These are phyloP conservation scores for Formicarius rufipectus DNA, from an alignment of 2,113 vertebrate species.

Conservation along the genomic window DNA sequence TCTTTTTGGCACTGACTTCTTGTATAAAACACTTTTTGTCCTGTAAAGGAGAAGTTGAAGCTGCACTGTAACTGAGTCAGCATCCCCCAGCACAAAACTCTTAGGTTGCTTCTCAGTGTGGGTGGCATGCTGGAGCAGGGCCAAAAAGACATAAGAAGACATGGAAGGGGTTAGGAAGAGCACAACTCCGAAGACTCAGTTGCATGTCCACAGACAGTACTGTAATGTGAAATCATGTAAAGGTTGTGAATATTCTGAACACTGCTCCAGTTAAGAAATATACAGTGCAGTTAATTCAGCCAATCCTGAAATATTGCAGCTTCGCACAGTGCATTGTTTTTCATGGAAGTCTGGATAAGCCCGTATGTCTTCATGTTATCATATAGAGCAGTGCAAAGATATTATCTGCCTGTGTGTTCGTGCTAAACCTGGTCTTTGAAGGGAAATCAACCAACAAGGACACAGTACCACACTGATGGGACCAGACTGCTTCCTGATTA, in stretches of 20 bases:
- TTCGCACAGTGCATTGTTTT: background rate
- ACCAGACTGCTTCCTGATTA: background rate
- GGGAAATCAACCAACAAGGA: accelerated
- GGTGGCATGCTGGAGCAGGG: background rate
- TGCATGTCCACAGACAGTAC: background rate
- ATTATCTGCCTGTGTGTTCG: background rate
- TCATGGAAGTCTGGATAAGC: background rate
- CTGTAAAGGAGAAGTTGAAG: background rate
- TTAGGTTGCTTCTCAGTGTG: background rate
- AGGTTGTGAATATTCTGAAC: background rate
- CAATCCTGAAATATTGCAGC: background rate
- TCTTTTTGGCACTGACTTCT: background rate
- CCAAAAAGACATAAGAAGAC: background rate
- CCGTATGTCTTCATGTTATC: background rate
- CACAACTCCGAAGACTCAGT: background rate
- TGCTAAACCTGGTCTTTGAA: background rate
- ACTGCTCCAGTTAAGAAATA: background rate
- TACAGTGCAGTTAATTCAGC: background rate
- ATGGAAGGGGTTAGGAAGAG: background rate
- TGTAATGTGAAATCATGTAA: background rate
- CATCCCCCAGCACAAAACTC: background rate
- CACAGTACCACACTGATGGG: background rate
- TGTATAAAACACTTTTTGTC: background rate
- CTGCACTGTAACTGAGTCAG: background rate
- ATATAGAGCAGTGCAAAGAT: background rate